Base-by-base conservation (phyloP, 2,888 invertebrate genomes). In the Ochlodes sylvanus region DNA sequence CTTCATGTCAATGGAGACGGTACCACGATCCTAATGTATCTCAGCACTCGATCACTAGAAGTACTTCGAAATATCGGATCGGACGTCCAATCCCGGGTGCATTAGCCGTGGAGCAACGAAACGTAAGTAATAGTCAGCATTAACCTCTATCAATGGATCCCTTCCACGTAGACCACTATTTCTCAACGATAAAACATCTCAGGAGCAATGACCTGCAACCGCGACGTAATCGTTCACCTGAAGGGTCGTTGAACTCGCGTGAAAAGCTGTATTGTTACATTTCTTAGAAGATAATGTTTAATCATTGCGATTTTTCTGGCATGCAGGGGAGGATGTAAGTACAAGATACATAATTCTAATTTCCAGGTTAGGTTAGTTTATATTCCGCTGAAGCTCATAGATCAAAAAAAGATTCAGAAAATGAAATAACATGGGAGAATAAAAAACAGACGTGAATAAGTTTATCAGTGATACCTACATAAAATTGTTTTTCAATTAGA, bases 71-170 rank as follows among this genome's bases (percentile, higher is more conserved):
- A 67, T 67, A 67, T 67, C 66, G 61, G 60, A 67, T 44, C 66
- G 60, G 66, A 67, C 66, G 66, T 67, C 66, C 66, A 67, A 67
- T 67, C 60, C 60, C 60, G 61, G 38, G 60, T 66, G 66, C 66
- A 67, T 67, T 67, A 67, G 61, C 60, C 55, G 54, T 34, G 42
- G 60, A 60, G 66, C 60, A 58, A 61, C 61, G 60, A 38, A 60
- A 66, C 60, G 66, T 66, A 67, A 67, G 66, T 67, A 67, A 67
- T 67, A 42, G 44, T 58, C 54, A 47, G 44, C 61, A 61, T 67
- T 67, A 67, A 55, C 60, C 66, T 60, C 66, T 61, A 61, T 61
- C 66, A 66, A 66, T 60, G 60, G 60, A 67, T 44, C 61, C 60
- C 55, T 38, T 34, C 57, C 65, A 15, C 38, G 50, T 65, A 58